phyloP scores from a whole-genome alignment of 2,888 invertebrate species.

The Drosophila pullipes region DNA sequence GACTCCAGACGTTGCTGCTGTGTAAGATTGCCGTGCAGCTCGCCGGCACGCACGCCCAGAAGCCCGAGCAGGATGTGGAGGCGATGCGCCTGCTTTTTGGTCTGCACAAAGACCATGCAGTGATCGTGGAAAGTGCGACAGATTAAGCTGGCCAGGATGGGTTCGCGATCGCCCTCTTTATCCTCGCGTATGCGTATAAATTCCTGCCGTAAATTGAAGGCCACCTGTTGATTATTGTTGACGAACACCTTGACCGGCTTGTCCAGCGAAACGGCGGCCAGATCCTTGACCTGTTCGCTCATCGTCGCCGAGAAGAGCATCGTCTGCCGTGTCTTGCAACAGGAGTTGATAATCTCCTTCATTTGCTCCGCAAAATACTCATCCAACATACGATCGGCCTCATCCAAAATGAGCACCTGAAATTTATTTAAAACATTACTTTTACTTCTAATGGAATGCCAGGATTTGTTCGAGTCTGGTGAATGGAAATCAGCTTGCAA shows the following conservation, averaged over 20 bases:
- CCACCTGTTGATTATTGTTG: slow-evolving; percentile 97
- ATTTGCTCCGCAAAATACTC: slow-evolving; percentile 99
- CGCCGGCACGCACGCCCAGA: slow-evolving; percentile 93
- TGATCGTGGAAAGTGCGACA: slow-evolving; percentile 96
- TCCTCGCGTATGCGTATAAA: slow-evolving; percentile 96
- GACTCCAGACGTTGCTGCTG: slow-evolving; percentile 97
- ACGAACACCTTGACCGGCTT: slow-evolving; percentile 98
- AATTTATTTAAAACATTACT: background rate
- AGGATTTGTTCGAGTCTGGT: background rate
- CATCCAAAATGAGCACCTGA: slow-evolving; percentile 87
- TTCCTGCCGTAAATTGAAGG: slow-evolving; percentile 97
- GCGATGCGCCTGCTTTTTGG: slow-evolving; percentile 97
- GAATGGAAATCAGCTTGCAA: slow-evolving; percentile 70
- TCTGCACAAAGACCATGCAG: slow-evolving; percentile 98
- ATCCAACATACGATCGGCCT: slow-evolving; percentile 96
- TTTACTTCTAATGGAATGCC: background rate
- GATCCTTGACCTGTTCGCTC: slow-evolving; percentile 99
- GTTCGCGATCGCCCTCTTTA: slow-evolving; percentile 96
- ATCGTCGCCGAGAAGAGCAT: slow-evolving; percentile 99
- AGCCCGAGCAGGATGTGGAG: slow-evolving; percentile 96
- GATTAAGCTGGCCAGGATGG: slow-evolving; percentile 92
- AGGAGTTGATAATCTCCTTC: slow-evolving; percentile 98
- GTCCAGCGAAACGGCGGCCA: slow-evolving; percentile 96
- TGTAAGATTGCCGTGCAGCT: slow-evolving; percentile 98
- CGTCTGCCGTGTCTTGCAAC: slow-evolving; percentile 96